phyloP scores from a whole-genome alignment of 2,888 invertebrate genomes.

The Teinopalpus imperialis region DNA sequence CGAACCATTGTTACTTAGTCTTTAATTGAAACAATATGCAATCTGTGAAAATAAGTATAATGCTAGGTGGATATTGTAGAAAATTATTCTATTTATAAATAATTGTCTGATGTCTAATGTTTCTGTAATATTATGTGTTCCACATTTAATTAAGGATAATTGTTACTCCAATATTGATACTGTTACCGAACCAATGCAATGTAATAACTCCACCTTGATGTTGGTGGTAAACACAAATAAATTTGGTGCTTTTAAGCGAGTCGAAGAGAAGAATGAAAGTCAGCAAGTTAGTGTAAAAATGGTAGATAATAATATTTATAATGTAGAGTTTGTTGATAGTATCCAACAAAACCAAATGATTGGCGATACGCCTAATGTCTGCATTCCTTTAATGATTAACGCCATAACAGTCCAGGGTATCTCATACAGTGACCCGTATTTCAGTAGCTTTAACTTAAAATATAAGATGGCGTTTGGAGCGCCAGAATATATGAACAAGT shows the following conservation, averaged over 20 bases:
- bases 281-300: slow-evolving; percentile 81
- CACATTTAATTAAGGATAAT: slow-evolving; percentile 83
- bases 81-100: slow-evolving; percentile 83
- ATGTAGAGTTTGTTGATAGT: slow-evolving; percentile 81
- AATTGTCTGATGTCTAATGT: slow-evolving; percentile 81
- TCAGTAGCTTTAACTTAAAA: slow-evolving; percentile 83
- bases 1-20: slow-evolving; percentile 84
- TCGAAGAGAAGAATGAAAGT: slow-evolving; percentile 79
- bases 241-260: slow-evolving; percentile 82
- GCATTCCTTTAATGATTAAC: slow-evolving; percentile 83
- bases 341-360: slow-evolving; percentile 83
- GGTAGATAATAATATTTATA: slow-evolving; percentile 82
- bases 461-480: slow-evolving; percentile 80
- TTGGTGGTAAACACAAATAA: slow-evolving; percentile 82
- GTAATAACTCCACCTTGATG: slow-evolving; percentile 84
- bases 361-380: slow-evolving; percentile 81
- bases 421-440: slow-evolving; percentile 83
- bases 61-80: slow-evolving; percentile 81
- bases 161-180: slow-evolving; percentile 81
- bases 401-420: slow-evolving; percentile 84
- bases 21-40: slow-evolving; percentile 84
- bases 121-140: slow-evolving; percentile 85
- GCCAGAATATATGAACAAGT: slow-evolving; percentile 82
- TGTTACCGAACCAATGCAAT: slow-evolving; percentile 83
- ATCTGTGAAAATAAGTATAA: slow-evolving; percentile 85